Base-by-base conservation (phyloP, 1,140 invertebrate species). In the Branchinecta lynchi region DNA sequence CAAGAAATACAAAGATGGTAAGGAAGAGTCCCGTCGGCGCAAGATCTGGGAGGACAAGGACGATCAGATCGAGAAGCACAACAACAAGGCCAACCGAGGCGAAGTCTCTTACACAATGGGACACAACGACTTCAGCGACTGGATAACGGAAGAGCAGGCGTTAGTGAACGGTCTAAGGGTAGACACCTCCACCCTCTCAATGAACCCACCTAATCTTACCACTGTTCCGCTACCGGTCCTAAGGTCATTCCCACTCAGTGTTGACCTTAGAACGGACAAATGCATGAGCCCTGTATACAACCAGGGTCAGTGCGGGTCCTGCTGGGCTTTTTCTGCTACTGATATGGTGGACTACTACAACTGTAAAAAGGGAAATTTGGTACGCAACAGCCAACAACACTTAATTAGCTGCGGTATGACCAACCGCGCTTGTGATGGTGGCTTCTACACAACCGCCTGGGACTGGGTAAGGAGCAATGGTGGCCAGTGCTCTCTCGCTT, bases 341-440 rank as follows among this genome's bases (percentile, higher is more conserved):
- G 71, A 67, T 3, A 20, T 73, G 15, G 46, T 76, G 12, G 75
- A 76, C 60, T 70, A 71, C 15, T 67, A 71, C 43, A 45, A 70
- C 44, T 75, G 71, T 21, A 74, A 70, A 44, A 72, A 70, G 21
- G 70, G 68, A 6, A 70, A 71, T 6, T 68, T 76, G 9, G 68
- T 74, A n/a, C 68, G 69, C 44, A 7, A 5, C 17, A 69, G 84
- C 44, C 83, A 85, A 66, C 85, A 86, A 73, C 83, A 86, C 66
- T 74, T 86, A 0, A 77, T 86, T 0, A 85, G 86, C 74, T 86
- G 85, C 66, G 81, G 82, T n/a, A 46, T 44, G 10, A n/a, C 66
- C 70, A 86, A 87, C 74, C 71, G 77, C n/a, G 89, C 88, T 6
- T 90, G 89, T 75, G 76, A 81, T 65, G 88, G 88, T 66, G 88